Conservation (phyloP, 92 coral and sea anemone species). For the Meandrina meandrites region DNA sequence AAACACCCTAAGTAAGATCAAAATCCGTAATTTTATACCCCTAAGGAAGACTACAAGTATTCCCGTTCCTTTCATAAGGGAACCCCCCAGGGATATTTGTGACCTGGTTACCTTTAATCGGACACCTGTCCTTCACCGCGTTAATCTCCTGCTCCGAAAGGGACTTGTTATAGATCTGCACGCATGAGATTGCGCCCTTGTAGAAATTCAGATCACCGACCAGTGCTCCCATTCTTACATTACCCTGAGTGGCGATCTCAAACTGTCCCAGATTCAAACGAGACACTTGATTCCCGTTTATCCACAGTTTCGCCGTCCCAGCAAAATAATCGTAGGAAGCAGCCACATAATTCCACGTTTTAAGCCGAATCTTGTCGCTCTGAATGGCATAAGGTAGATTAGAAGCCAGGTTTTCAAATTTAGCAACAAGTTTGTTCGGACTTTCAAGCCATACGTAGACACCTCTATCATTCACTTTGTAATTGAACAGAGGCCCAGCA, state of each 20-base stretch:
- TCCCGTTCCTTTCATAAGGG: too few species aligned
- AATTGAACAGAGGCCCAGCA: slow-evolving; percentile 32
- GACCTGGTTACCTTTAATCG: slow-evolving; percentile 16
- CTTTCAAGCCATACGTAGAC: slow-evolving; percentile 33
- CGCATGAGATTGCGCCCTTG: slow-evolving; percentile 32
- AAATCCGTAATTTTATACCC: too few species aligned
- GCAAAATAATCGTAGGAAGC: slow-evolving; percentile 34
- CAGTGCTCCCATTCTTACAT: slow-evolving; percentile 30
- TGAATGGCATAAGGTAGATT: slow-evolving; percentile 16
- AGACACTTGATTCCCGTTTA: slow-evolving; percentile 25
- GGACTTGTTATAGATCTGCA: slow-evolving; percentile 40
- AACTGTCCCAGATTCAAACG: slow-evolving; percentile 16
- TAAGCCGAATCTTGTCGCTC: slow-evolving; percentile 31
- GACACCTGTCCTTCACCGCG: slow-evolving; percentile 42
- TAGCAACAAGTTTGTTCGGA: slow-evolving; percentile 29
- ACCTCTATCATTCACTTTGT: slow-evolving; percentile 12
- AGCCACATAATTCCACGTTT: slow-evolving; percentile 39
- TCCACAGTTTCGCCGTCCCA: slow-evolving; percentile 30
- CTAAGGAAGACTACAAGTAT: too few species aligned
- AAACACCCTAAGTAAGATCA: too few species aligned
- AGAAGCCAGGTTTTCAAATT: slow-evolving; percentile 17
- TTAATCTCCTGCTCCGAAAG: slow-evolving; percentile 30
- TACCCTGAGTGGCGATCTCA: slow-evolving; percentile 39
- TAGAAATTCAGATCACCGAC: slow-evolving; percentile 16
- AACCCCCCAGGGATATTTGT: too few species aligned